Evolutionary conservation across 2,888 invertebrate genomes (phyloP).

Genomic region (Muschampia plurimacula): DNA sequence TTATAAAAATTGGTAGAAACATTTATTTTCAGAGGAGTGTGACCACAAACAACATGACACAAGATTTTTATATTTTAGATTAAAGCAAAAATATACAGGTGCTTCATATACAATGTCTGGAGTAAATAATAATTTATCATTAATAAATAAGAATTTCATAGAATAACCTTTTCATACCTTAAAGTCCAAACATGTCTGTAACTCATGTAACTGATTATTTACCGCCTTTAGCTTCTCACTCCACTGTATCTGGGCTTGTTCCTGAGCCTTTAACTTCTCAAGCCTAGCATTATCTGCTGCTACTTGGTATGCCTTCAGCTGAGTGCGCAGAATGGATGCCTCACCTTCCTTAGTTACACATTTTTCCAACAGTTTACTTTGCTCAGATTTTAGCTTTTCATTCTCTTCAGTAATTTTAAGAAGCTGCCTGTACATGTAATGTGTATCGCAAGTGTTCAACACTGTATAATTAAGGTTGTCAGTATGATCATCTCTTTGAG

Average conservation of each 20-base stretch:
- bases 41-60: too few species aligned
- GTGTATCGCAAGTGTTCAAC: slow-evolving; percentile 62
- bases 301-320: slow-evolving; percentile 77
- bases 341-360: slow-evolving; percentile 86
- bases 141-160: not conserved
- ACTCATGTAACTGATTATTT: slow-evolving; percentile 72
- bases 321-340: slow-evolving; percentile 82
- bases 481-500: slow-evolving; percentile 51
- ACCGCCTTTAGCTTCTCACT: slow-evolving; percentile 72
- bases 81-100: too few species aligned
- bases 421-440: slow-evolving; percentile 66
- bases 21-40: too few species aligned
- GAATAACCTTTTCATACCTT: slow-evolving; percentile 65
- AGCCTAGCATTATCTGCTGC: slow-evolving; percentile 74
- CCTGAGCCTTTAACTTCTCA: slow-evolving; percentile 74
- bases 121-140: too few species aligned
- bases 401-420: slow-evolving; percentile 73
- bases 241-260: slow-evolving; percentile 81
- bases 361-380: slow-evolving; percentile 76
- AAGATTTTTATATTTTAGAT: too few species aligned
- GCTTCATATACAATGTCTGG: too few species aligned
- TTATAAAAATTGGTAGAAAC: too few species aligned
- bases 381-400: slow-evolving; percentile 73
- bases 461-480: slow-evolving; percentile 70
- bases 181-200: slow-evolving; percentile 84